Evolutionary conservation across 2,888 invertebrate genomes (phyloP).

Genomic region (Netelia fuscicornis): DNA sequence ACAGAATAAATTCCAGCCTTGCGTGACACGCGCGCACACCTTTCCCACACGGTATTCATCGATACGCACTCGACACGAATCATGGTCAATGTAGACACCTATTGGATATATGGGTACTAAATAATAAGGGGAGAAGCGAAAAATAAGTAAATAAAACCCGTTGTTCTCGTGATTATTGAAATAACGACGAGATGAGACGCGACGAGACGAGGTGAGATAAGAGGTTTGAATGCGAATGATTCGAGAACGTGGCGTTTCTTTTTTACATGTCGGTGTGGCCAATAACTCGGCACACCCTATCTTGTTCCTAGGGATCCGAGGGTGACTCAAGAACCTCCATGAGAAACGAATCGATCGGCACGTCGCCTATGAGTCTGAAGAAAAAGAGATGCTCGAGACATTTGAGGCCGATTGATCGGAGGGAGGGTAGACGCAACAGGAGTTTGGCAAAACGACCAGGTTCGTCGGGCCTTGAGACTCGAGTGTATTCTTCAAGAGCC

Average conservation of each 20-base stretch:
- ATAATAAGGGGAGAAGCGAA: slow-evolving; percentile 7
- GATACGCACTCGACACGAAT: slow-evolving; percentile 75
- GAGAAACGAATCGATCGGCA: slow-evolving; percentile 93
- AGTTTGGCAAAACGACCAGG: slow-evolving; percentile 98
- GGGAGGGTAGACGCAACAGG: slow-evolving; percentile 94
- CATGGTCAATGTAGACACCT: slow-evolving; percentile 38
- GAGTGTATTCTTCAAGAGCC: slow-evolving; percentile 97
- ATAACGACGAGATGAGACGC: not conserved
- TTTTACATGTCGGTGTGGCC: slow-evolving; percentile 79
- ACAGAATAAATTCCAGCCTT: not conserved
- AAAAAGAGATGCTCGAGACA: slow-evolving; percentile 98
- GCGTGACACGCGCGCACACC: slow-evolving; percentile 16
- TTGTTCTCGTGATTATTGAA: slow-evolving; percentile 35
- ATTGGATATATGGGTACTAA: not conserved
- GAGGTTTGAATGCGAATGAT: slow-evolving; percentile 22
- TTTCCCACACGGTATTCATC: not conserved
- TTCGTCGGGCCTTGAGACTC: slow-evolving; percentile 94
- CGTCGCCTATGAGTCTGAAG: slow-evolving; percentile 95
- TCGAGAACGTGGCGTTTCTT: slow-evolving; percentile 36
- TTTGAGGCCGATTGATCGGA: slow-evolving; percentile 96
- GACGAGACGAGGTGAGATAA: not conserved
- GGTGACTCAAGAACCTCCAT: slow-evolving; percentile 92
- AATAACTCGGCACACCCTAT: slow-evolving; percentile 79
- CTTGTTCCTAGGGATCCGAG: slow-evolving; percentile 83
- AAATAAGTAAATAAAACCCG: slow-evolving; percentile 54